These are phyloP conservation scores for Aradophagus sp. DNA, from an alignment of 1,140 invertebrate species.

Conservation along the genomic window DNA sequence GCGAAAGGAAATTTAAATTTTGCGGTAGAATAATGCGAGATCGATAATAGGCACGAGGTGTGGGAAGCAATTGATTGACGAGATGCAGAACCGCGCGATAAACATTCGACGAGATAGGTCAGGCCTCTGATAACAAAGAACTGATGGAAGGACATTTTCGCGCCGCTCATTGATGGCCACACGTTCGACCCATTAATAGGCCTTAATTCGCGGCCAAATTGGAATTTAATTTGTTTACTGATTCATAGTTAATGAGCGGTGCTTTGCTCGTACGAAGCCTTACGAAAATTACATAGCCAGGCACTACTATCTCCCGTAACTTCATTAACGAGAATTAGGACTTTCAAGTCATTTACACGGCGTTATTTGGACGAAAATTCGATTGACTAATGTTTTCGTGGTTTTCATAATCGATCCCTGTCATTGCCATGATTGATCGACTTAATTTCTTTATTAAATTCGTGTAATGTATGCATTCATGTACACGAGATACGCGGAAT, in stretches of 20 bases:
- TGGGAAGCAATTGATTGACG: conserved; percentile 13
- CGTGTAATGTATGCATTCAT: too few species aligned
- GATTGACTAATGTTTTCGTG: too few species aligned
- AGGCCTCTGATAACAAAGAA: neutral
- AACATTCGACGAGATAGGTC: conserved; percentile 13
- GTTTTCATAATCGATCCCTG: too few species aligned
- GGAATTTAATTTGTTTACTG: conserved; percentile 9
- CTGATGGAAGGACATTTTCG: conserved; percentile 7
- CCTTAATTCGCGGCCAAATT: conserved; percentile 8
- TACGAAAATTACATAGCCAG: conserved; percentile 26
- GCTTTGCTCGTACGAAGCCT: neutral
- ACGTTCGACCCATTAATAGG: conserved; percentile 7
- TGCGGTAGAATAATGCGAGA: conserved; percentile 35
- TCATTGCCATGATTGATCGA: too few species aligned
- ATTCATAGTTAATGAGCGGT: conserved; percentile 14
- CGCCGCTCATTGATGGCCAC: neutral
- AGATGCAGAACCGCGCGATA: conserved; percentile 21
- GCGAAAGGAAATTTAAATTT: conserved; percentile 39
- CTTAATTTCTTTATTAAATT: too few species aligned
- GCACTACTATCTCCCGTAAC: too few species aligned
- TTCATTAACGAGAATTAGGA: too few species aligned
- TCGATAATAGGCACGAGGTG: conserved; percentile 25
- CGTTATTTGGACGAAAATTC: too few species aligned
- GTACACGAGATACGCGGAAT: too few species aligned
- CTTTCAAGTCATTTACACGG: too few species aligned